Evolutionary conservation across 2,797 vertebrate genomes (phyloP), one percentile per base, ranked within the genome.

Genomic region (Molossus molossus): DNA sequence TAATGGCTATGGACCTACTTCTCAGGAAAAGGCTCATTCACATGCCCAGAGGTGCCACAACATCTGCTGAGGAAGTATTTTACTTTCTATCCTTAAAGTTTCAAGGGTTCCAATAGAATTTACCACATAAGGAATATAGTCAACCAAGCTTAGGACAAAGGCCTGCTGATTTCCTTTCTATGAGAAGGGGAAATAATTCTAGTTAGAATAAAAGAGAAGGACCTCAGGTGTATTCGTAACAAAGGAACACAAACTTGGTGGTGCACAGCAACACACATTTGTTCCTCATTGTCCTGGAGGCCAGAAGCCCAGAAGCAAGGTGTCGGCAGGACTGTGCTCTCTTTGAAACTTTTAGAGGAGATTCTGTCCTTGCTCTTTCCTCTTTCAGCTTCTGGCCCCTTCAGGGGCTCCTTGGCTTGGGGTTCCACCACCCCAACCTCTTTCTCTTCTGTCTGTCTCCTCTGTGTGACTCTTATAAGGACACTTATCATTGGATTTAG

Each of bases 171-270:
- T 3, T 23, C 25, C 50, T 90, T 93, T 87, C 65, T n/a, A 37
- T 48, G 21, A 77, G 48, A 84, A 91, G 88, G 83, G 62, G 29
- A 95, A 89, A 57, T 84, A 29, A 58, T 6, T 81, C 29, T 60
- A 23, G 33, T 70, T n/a, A 83, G 50, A 88, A 69, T 33, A 27
- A 40, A 76, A 58, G 21, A 27, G 48, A 77, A 83, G 2, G n/a
- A 48, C 37, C 15, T 17, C 20, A 17, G 15, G 6, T n/a, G 6
- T 60, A 18, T 60, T 70, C 6, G 27, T 58, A 69, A 96, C 45
- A 86, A 82, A 85, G 62, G 15, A 72, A 67, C 67, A 77, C 48
- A 40, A 73, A 80, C 6, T 21, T 69, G 53, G 8, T 72, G 33
- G 9, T 29, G 9, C 10, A 25, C 40, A 72, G 40, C 33, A 88